Conservation (phyloP, 53 echinoderm and acorn worm genomes). For the Astropecten irregularis region DNA sequence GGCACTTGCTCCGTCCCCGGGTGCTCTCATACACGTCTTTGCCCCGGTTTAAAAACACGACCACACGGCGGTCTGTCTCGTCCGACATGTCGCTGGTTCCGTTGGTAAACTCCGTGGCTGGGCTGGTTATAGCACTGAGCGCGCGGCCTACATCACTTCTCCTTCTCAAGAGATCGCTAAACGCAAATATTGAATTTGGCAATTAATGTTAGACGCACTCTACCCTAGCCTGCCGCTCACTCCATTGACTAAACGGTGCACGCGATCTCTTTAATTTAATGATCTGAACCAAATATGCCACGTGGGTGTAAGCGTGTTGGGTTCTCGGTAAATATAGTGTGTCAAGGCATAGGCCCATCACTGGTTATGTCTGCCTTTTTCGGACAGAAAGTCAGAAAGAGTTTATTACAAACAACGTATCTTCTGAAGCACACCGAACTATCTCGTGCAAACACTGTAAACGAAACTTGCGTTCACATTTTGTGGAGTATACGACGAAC, state of each 20-base stretch:
- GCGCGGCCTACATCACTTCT: background rate
- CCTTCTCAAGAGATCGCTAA: conserved; percentile 17
- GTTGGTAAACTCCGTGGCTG: conserved; percentile 2
- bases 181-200: conserved; percentile 26
- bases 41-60: background rate
- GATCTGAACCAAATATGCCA: no score
- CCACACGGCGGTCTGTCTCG: background rate
- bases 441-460: no score
- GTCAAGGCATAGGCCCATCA: no score
- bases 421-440: no score
- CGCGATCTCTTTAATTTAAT: background rate
- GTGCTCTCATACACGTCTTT: background rate
- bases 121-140: no score
- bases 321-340: no score
- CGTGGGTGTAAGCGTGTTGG: no score
- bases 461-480: no score
- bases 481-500: no score
- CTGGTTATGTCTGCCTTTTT: no score
- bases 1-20: background rate
- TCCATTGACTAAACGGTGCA: background rate
- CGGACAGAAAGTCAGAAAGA: no score
- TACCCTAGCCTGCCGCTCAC: background rate
- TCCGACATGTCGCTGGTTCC: background rate
- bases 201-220: conserved; percentile 4
- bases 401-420: no score